Base-by-base conservation (phyloP, 1,140 invertebrate species). In the Trachelipus rathkii region DNA sequence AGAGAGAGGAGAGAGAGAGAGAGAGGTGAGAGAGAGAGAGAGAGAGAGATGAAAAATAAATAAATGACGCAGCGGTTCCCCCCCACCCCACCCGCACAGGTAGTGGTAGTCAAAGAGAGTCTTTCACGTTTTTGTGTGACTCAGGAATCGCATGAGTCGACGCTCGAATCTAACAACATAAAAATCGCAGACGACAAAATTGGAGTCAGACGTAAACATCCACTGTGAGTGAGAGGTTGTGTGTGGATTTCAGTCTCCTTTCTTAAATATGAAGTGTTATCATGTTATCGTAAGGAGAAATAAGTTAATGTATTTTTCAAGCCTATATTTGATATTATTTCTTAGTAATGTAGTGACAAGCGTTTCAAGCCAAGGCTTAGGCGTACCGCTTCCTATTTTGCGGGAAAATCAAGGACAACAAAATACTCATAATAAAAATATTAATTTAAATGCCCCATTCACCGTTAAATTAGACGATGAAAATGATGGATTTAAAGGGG, bases 111-210 rank as follows among this genome's bases (percentile, higher is more conserved):
- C n/a, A n/a, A n/a, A n/a, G n/a, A n/a, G n/a, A n/a, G n/a, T n/a
- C n/a, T n/a, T n/a, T n/a, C n/a, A n/a, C n/a, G n/a, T n/a, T n/a
- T n/a, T n/a, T n/a, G n/a, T n/a, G n/a, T n/a, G n/a, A n/a, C n/a
- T n/a, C n/a, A n/a, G n/a, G n/a, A n/a, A n/a, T n/a, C n/a, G n/a
- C n/a, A n/a, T n/a, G n/a, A n/a, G n/a, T n/a, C n/a, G n/a, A n/a
- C n/a, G n/a, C n/a, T n/a, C n/a, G n/a, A n/a, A n/a, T n/a, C n/a
- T n/a, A n/a, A n/a, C n/a, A n/a, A n/a, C n/a, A 50, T 15, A 15
- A 50, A 50, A 50, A 50, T 50, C 46, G 46, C 46, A 50, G 46
- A 50, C 46, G 46, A 50, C 46, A 50, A 50, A 50, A n/a, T n/a
- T n/a, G n/a, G n/a, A n/a, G 15, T 50, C 46, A 50, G 46, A 50